Conservation (phyloP, 2,888 invertebrate species). For the Spicauda simplicius region DNA sequence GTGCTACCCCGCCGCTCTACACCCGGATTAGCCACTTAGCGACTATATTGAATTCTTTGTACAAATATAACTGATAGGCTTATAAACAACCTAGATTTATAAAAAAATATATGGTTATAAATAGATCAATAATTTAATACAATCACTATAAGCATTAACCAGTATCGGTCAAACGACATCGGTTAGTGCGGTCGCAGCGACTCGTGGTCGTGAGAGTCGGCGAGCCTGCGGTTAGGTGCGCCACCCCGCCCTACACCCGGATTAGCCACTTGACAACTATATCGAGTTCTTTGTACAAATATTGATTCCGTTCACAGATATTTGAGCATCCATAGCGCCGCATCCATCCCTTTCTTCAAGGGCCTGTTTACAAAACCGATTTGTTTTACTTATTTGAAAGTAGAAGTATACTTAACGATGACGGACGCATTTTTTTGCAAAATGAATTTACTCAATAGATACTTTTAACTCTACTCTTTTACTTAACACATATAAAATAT, state of each 20-base stretch:
- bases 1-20: too few species aligned
- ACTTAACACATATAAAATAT: too few species aligned
- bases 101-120: too few species aligned
- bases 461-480: too few species aligned
- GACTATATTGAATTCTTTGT: too few species aligned
- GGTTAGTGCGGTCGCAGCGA: background rate
- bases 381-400: background rate
- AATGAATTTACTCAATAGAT: too few species aligned
- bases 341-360: background rate
- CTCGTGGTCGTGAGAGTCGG: background rate
- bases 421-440: too few species aligned
- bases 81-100: too few species aligned
- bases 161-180: background rate
- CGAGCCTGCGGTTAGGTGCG: background rate
- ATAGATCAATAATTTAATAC: too few species aligned
- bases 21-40: too few species aligned
- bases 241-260: background rate
- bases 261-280: background rate
- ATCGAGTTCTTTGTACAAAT: background rate
- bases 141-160: background rate
- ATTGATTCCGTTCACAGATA: background rate
- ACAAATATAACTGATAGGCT: too few species aligned
- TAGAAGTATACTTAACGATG: too few species aligned
- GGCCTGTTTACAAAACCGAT: background rate
- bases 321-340: background rate